Evolutionary conservation across 2,797 vertebrate species (phyloP).

Genomic region (Merluccius polli): DNA sequence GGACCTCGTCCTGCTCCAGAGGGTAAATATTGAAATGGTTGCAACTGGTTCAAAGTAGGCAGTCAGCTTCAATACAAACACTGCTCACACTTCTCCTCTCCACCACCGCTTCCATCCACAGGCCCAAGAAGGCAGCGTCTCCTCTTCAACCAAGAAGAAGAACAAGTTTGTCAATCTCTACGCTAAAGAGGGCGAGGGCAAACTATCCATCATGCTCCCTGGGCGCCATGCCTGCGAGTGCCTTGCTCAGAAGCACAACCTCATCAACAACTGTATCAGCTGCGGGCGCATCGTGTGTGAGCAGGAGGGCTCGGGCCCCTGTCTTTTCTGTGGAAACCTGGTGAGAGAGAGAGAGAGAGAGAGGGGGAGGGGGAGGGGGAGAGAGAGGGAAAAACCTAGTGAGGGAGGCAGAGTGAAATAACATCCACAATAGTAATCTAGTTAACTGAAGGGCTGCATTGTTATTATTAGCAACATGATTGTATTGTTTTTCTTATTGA

Average conservation of each 20-base stretch:
- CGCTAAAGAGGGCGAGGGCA: constrained; percentile 89
- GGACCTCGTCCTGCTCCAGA: too few relatives aligned
- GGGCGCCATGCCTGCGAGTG: constrained; percentile 90
- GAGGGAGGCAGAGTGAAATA: too few relatives aligned
- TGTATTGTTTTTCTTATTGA: too few relatives aligned
- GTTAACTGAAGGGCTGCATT: too few relatives aligned
- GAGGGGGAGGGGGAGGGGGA: too few relatives aligned
- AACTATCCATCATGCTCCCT: constrained; percentile 82
- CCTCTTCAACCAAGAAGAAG: constrained; percentile 83
- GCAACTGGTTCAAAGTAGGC: too few relatives aligned
- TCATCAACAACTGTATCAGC: constrained; percentile 93
- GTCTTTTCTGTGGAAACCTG: constrained; percentile 90
- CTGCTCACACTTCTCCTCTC: not conserved
- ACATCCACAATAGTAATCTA: too few relatives aligned
- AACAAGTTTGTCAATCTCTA: constrained; percentile 88
- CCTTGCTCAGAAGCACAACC: constrained; percentile 92
- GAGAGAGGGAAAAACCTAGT: too few relatives aligned
- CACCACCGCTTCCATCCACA: constrained; percentile 38
- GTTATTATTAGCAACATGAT: too few relatives aligned
- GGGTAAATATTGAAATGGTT: too few relatives aligned
- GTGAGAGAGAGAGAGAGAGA: constrained; percentile 59
- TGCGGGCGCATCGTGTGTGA: constrained; percentile 95
- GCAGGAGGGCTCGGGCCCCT: constrained; percentile 94
- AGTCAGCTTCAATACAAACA: not conserved
- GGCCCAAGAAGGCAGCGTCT: constrained; percentile 77